Evolutionary conservation across 2,888 invertebrate species (phyloP).

Genomic region (Athalia rosae): DNA sequence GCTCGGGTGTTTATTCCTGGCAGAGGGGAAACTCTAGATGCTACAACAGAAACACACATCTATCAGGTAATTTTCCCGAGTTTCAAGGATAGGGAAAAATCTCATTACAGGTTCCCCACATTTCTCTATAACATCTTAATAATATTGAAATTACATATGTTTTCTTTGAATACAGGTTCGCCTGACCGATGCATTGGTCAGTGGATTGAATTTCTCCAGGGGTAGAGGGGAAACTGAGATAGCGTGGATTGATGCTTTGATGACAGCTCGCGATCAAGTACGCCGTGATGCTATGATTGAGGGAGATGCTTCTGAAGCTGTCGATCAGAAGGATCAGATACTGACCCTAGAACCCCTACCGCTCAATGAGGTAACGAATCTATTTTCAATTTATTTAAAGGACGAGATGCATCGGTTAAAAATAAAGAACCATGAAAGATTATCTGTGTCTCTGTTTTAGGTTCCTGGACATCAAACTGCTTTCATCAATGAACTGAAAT

Average conservation of each 20-base stretch:
- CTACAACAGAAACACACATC: conserved; percentile 98
- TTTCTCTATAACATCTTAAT: neutral
- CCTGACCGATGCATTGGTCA: conserved; percentile 92
- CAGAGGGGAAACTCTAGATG: conserved; percentile 91
- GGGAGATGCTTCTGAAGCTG: conserved; percentile 72
- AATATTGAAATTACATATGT: too few relatives aligned
- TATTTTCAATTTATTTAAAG: neutral
- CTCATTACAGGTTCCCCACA: neutral
- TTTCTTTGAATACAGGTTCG: conserved; percentile 80
- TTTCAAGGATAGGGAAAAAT: neutral
- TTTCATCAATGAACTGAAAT: conserved; percentile 93
- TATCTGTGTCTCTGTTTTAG: conserved; percentile 61
- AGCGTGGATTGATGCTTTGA: conserved; percentile 94
- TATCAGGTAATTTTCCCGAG: conserved; percentile 84
- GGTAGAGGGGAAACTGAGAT: conserved; percentile 92
- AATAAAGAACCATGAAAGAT: neutral
- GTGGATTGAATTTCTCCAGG: conserved; percentile 88
- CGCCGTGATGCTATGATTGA: conserved; percentile 79
- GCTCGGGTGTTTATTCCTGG: conserved; percentile 89
- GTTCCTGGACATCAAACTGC: conserved; percentile 86
- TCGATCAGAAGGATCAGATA: conserved; percentile 75
- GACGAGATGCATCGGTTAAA: neutral
- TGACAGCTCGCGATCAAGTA: conserved; percentile 76
- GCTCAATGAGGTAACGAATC: conserved; percentile 71
- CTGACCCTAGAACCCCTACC: conserved; percentile 82